Percentiles rank a stretch among this genome's conserved stretches.
Evolutionary conservation across 1,140 invertebrate species (phyloP).

Genomic region (Cydia pomonella): DNA sequence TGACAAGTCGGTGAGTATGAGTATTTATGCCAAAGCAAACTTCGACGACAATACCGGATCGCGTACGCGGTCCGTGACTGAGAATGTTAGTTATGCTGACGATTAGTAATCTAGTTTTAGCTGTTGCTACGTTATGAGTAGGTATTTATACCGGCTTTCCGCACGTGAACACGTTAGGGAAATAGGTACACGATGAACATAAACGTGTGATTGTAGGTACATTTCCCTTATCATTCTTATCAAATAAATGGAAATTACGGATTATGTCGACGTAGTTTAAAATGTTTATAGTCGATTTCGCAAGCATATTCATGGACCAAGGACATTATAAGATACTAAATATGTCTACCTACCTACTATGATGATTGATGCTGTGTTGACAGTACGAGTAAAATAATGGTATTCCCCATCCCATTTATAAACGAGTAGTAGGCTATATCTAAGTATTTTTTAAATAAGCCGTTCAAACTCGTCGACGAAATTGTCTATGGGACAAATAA

Average conservation of each 20-base stretch:
- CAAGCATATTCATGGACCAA: slow-evolving; percentile 1
- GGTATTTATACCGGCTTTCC: neutral
- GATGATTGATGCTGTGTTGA: too few species aligned
- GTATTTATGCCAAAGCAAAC: slow-evolving; percentile 33
- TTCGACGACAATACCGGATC: slow-evolving; percentile 16
- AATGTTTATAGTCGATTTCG: slow-evolving; percentile 1
- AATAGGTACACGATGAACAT: neutral
- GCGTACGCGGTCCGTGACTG: slow-evolving; percentile 20
- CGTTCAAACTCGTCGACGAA: too few species aligned
- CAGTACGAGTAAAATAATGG: too few species aligned
- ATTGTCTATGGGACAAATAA: too few species aligned
- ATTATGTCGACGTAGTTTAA: slow-evolving; percentile 2
- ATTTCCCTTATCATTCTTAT: slow-evolving; percentile 18
- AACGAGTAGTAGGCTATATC: too few species aligned
- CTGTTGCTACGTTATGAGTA: neutral
- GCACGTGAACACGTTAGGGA: neutral
- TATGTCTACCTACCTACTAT: too few species aligned
- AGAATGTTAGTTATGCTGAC: slow-evolving; percentile 9
- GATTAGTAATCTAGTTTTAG: neutral
- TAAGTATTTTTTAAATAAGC: too few species aligned
- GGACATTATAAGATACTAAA: neutral
- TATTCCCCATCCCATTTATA: too few species aligned
- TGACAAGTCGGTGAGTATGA: slow-evolving; percentile 73
- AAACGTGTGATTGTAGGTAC: neutral
- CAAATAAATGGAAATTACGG: slow-evolving; percentile 10